Evolutionary conservation across 2,888 invertebrate genomes (phyloP).

Genomic region (Sminthurides aquaticus): DNA sequence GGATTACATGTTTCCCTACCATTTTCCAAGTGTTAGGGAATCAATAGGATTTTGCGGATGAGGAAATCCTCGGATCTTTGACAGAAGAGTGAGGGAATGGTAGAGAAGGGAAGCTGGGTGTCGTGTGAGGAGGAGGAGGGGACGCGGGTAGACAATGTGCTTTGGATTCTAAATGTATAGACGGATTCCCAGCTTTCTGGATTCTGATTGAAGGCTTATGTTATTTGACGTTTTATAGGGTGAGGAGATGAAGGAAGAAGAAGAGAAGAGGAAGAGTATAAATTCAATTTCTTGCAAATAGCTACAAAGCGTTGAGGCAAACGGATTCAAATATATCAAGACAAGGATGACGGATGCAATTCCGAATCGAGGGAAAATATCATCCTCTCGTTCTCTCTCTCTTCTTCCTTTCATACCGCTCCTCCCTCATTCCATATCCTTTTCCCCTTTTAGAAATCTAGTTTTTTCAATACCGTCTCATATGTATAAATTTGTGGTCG

Average conservation of each 20-base stretch:
- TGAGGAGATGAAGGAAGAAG: slow-evolving; percentile 1
- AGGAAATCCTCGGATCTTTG: too few relatives aligned
- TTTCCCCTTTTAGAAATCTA: too few relatives aligned
- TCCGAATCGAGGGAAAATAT: background rate
- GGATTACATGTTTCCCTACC: too few relatives aligned
- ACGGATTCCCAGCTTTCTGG: background rate
- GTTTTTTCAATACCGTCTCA: too few relatives aligned
- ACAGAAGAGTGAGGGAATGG: too few relatives aligned
- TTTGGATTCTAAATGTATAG: background rate
- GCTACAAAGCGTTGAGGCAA: slow-evolving; percentile 7
- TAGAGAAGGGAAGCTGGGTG: too few relatives aligned
- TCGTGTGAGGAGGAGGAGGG: background rate
- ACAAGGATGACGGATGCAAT: slow-evolving; percentile 2
- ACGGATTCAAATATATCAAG: background rate
- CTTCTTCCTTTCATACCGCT: too few relatives aligned
- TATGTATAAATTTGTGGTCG: too few relatives aligned
- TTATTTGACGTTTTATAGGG: background rate
- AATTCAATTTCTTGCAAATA: slow-evolving; percentile 5
- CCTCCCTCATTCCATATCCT: too few relatives aligned
- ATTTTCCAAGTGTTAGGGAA: too few relatives aligned
- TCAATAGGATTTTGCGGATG: too few relatives aligned
- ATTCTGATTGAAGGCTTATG: slow-evolving; percentile 9
- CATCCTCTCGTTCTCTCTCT: slow-evolving; percentile 6
- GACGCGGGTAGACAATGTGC: background rate
- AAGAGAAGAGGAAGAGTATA: background rate